Conservation (phyloP, 2,888 invertebrate species). For the Dorcus parallelipipedus region DNA sequence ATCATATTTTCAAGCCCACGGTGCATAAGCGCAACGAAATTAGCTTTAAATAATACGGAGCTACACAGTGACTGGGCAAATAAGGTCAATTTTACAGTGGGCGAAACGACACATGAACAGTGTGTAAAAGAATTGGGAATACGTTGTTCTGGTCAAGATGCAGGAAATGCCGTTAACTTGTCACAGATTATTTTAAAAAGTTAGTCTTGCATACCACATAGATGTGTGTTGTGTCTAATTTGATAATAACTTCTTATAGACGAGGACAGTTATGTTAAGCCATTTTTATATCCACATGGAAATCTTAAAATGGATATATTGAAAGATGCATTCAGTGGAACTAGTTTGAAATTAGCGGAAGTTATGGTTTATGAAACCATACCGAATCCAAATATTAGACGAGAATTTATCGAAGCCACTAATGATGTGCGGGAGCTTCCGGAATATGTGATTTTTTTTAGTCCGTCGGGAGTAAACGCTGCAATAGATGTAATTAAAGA, state of each 20-base stretch:
- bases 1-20: slow-evolving; percentile 58
- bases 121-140: slow-evolving; percentile 49
- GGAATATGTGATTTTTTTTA: slow-evolving; percentile 57
- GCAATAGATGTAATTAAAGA: slow-evolving; percentile 48
- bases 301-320: slow-evolving; percentile 55
- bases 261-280: slow-evolving; percentile 40
- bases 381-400: slow-evolving; percentile 48
- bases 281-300: slow-evolving; percentile 56
- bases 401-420: slow-evolving; percentile 45
- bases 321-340: slow-evolving; percentile 45
- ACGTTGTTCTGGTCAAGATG: slow-evolving; percentile 52
- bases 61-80: slow-evolving; percentile 42
- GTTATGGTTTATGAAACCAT: slow-evolving; percentile 56
- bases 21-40: slow-evolving; percentile 51
- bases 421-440: slow-evolving; percentile 43
- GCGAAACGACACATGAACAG: slow-evolving; percentile 53
- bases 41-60: slow-evolving; percentile 40
- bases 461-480: slow-evolving; percentile 57
- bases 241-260: slow-evolving; percentile 34
- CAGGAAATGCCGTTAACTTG: slow-evolving; percentile 55
- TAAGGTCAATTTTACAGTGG: slow-evolving; percentile 54
- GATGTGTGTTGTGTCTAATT: too few relatives aligned
- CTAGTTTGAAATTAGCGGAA: slow-evolving; percentile 48
- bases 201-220: slow-evolving; percentile 18
- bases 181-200: slow-evolving; percentile 52